These are phyloP conservation scores for Blera fallax DNA, from an alignment of 2,888 invertebrate species.

Conservation along the genomic window DNA sequence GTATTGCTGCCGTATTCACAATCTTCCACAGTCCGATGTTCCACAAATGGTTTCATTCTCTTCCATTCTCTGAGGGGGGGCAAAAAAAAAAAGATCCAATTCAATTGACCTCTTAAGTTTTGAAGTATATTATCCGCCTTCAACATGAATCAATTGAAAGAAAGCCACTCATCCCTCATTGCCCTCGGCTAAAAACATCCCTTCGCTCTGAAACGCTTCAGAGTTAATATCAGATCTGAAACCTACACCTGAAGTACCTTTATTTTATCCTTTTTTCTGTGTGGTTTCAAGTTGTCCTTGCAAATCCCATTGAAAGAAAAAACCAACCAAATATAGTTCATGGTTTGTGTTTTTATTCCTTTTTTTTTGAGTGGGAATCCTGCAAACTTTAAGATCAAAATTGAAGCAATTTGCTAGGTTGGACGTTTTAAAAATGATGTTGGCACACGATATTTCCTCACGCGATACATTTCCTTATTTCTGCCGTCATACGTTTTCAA, in stretches of 20 bases:
- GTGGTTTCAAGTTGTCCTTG: constrained; percentile 10
- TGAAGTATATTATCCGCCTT: constrained; percentile 50
- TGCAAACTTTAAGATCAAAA: neutral
- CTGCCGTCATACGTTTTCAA: neutral
- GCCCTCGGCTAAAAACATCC: neutral
- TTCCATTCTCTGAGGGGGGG: neutral
- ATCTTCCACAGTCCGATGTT: neutral
- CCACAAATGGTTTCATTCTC: neutral
- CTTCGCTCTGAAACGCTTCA: neutral
- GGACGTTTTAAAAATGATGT: neutral
- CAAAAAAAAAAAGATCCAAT: neutral
- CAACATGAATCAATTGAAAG: constrained; percentile 14
- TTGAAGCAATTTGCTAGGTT: neutral
- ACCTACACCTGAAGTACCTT: constrained; percentile 28
- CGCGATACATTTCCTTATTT: neutral
- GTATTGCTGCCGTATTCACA: neutral
- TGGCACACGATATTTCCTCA: neutral
- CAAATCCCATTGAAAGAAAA: neutral
- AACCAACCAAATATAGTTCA: neutral
- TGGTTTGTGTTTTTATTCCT: neutral
- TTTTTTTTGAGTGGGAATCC: neutral
- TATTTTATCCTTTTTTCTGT: constrained; percentile 8
- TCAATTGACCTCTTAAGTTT: constrained; percentile 41
- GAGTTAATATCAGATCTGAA: constrained; percentile 17
- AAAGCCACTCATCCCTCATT: constrained; percentile 8